phyloP scores from a whole-genome alignment of 1,140 invertebrate genomes.

The Solenopsis fugax region DNA sequence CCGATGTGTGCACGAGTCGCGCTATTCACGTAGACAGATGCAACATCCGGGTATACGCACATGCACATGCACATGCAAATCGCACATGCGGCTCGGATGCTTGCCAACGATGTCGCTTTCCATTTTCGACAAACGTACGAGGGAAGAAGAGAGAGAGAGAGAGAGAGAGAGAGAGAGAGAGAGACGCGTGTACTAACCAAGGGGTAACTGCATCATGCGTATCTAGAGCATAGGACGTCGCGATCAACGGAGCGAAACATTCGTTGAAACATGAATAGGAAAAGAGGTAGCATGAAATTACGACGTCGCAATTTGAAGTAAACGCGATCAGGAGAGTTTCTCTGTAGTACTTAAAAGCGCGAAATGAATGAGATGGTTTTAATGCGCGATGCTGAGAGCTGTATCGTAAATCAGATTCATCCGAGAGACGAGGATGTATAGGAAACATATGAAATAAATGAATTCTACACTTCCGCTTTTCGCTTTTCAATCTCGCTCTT shows the following conservation, averaged over 20 bases:
- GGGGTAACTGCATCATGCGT: neutral
- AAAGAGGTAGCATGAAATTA: constrained; percentile 21
- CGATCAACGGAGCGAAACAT: neutral
- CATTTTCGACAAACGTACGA: neutral
- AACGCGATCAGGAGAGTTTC: neutral
- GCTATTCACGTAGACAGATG: constrained; percentile 26
- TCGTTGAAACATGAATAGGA: neutral
- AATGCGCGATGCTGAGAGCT: constrained; percentile 3
- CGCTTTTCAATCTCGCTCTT: neutral
- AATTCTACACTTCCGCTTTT: constrained; percentile 22
- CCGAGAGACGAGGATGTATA: neutral
- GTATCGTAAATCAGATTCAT: neutral
- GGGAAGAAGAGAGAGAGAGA: too few species aligned
- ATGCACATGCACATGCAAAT: neutral
- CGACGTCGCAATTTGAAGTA: neutral
- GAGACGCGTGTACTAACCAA: neutral
- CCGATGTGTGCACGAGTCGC: constrained; percentile 1
- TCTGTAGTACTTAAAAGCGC: neutral
- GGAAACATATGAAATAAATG: constrained; percentile 15
- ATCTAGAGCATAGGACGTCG: neutral
- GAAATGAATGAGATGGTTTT: constrained; percentile 5
- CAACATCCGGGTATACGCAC: neutral
- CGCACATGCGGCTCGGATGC: neutral
- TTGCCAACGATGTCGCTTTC: constrained; percentile 13
- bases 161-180: too few species aligned